These are phyloP conservation scores for Amblyjoppa proteus DNA, from an alignment of 2,888 invertebrate genomes.

Conservation along the genomic window DNA sequence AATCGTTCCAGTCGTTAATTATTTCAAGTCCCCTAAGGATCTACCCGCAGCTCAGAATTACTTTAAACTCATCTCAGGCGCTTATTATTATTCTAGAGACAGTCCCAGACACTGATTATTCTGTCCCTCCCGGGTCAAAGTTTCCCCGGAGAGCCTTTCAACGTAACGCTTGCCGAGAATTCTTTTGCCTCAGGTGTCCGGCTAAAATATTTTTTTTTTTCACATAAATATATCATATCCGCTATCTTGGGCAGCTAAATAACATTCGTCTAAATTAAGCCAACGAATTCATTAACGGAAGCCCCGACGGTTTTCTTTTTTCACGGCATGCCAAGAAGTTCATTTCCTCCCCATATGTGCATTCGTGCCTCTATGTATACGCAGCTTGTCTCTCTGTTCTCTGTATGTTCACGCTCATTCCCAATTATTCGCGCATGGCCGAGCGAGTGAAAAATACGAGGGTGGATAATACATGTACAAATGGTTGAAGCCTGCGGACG, in stretches of 20 bases:
- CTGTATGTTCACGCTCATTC: conserved; percentile 32
- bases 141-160: no score
- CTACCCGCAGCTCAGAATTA: no score
- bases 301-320: background rate
- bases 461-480: conserved; percentile 33
- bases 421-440: conserved; percentile 51
- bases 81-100: no score
- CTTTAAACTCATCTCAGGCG: no score
- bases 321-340: background rate
- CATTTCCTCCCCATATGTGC: background rate
- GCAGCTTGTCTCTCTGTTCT: background rate
- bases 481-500: conserved; percentile 5
- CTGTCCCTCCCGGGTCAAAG: no score
- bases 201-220: no score
- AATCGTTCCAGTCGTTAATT: no score
- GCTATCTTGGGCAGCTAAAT: background rate
- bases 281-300: background rate
- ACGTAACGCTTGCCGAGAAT: no score
- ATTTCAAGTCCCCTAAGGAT: no score
- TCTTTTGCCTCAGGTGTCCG: no score
- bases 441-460: conserved; percentile 34
- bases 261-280: background rate
- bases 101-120: no score
- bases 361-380: background rate
- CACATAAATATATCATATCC: background rate